Evolutionary conservation across 2,888 invertebrate species (phyloP).

Genomic region (Arenicola marina): DNA sequence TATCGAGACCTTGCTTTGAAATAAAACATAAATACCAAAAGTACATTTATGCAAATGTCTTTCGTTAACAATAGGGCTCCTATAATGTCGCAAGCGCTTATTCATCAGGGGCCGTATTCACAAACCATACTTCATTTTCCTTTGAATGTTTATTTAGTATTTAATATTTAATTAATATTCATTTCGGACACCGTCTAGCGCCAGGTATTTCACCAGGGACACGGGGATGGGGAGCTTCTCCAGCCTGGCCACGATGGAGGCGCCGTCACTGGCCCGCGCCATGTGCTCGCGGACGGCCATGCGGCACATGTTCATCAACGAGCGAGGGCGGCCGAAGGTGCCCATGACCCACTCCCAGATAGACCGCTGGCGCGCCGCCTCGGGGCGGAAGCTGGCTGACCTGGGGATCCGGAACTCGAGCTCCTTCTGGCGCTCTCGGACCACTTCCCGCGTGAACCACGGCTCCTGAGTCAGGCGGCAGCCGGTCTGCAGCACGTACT

Average conservation of each 20-base stretch:
- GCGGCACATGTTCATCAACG: neutral
- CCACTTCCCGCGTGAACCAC: constrained; percentile 17
- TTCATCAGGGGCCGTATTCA: no score
- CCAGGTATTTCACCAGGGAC: neutral
- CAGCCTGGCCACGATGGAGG: neutral
- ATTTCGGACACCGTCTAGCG: neutral
- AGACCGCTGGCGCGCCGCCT: no score
- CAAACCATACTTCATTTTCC: no score
- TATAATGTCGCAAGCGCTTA: no score
- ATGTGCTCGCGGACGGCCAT: constrained; percentile 1
- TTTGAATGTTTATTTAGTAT: no score
- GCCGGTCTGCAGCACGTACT: constrained; percentile 26
- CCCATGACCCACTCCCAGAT: neutral
- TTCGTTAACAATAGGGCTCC: no score
- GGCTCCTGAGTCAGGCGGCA: constrained; percentile 12
- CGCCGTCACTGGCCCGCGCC: neutral
- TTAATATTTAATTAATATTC: no score
- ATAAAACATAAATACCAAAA: no score
- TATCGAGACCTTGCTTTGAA: no score
- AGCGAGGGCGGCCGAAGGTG: neutral
- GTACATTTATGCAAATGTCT: no score
- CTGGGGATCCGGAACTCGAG: neutral
- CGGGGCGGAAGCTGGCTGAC: neutral
- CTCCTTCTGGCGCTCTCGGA: neutral
- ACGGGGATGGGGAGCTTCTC: neutral